These are phyloP conservation scores for Pseudochromis fuscus DNA, from an alignment of 2,797 vertebrate species.

Conservation along the genomic window DNA sequence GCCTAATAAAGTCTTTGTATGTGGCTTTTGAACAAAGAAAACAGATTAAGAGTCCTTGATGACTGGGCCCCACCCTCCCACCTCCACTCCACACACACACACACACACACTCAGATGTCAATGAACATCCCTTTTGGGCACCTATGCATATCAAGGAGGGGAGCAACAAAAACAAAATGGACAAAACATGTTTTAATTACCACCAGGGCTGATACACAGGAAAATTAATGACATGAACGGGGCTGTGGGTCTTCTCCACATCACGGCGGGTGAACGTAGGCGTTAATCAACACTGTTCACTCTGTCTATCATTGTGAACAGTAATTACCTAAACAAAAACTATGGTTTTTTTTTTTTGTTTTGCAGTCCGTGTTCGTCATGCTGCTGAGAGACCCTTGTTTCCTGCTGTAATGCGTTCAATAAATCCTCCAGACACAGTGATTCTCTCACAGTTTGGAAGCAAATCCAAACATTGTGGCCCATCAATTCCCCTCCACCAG, in stretches of 20 bases:
- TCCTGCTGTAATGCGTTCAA: conserved; percentile 72
- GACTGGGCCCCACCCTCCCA: conserved; percentile 31
- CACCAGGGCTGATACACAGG: conserved; percentile 23
- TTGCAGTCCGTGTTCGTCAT: conserved; percentile 69
- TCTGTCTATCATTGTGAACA: conserved; percentile 54
- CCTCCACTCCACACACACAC: too few species aligned
- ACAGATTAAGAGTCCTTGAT: conserved; percentile 35
- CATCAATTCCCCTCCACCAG: conserved; percentile 76
- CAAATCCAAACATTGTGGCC: conserved; percentile 65
- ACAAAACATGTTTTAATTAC: conserved; percentile 58
- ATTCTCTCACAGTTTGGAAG: conserved; percentile 65
- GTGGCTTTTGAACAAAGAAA: conserved; percentile 59
- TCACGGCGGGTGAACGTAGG: conserved; percentile 22
- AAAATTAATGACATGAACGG: conserved; percentile 39
- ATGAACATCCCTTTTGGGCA: conserved; percentile 31
- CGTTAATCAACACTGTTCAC: conserved; percentile 60
- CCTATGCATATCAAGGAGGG: conserved; percentile 35
- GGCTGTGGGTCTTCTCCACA: conserved; percentile 43
- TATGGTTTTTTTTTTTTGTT: conserved; percentile 58
- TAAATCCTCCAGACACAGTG: conserved; percentile 70
- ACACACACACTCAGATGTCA: conserved; percentile 28
- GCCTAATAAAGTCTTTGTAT: conserved; percentile 34
- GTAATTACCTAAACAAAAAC: conserved; percentile 69
- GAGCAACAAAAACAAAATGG: conserved; percentile 3
- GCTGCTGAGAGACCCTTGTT: conserved; percentile 57